A percentile compares a stretch with the other conserved stretches of the same genome.
phyloP scores from a whole-genome alignment of 2,888 invertebrate genomes.

The Heliconius erato region DNA sequence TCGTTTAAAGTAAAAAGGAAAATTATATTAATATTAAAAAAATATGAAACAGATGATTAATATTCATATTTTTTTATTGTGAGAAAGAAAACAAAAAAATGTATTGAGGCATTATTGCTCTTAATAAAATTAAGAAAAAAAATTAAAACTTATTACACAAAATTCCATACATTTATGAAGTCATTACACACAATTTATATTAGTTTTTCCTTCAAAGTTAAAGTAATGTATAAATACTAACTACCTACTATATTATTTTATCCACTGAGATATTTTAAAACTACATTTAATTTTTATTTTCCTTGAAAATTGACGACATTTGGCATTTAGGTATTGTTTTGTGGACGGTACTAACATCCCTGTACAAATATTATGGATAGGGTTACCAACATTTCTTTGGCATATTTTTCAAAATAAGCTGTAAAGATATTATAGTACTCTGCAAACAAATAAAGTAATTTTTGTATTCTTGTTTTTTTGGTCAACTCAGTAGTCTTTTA shows the following conservation, averaged over 20 bases:
- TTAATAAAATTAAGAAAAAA: neutral
- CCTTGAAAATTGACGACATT: conserved; percentile 27
- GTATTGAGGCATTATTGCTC: no score
- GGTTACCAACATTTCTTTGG: neutral
- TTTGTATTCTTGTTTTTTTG: no score
- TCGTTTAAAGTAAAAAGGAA: neutral
- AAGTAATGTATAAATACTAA: neutral
- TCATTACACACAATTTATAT: neutral
- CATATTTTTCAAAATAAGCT: neutral
- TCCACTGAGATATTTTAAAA: conserved; percentile 38
- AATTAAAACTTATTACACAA: neutral
- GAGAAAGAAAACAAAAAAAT: neutral
- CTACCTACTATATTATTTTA: neutral
- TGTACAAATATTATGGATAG: neutral
- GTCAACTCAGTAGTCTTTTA: no score
- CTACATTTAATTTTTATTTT: neutral
- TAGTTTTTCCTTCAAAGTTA: neutral
- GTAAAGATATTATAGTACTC: neutral
- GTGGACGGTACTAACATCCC: conserved; percentile 36
- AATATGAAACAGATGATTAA: neutral
- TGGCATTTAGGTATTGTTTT: conserved; percentile 24
- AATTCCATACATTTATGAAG: neutral
- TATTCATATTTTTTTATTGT: neutral
- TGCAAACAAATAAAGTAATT: no score
- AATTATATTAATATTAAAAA: neutral